Conservation (phyloP, 2,797 vertebrate genomes). For the Cuniculus paca region DNA sequence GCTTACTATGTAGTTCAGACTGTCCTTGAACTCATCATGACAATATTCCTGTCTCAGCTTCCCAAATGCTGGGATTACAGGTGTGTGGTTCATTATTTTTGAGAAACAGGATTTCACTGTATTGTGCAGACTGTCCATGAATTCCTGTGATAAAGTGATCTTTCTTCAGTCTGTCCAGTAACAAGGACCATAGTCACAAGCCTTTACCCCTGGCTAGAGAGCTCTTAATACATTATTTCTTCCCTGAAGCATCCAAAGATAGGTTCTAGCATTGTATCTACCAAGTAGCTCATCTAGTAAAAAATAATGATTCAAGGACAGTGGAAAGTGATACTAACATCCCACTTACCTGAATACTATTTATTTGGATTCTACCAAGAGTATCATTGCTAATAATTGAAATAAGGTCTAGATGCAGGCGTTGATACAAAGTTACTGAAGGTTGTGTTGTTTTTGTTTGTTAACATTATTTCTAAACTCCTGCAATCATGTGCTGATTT, state of each 20-base stretch:
- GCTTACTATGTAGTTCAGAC: not conserved
- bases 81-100: not conserved
- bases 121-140: not conserved
- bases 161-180: not conserved
- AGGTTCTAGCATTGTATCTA: not conserved
- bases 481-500: not conserved
- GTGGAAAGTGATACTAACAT: not conserved
- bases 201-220: not conserved
- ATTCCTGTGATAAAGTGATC: not conserved
- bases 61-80: not conserved
- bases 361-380: not conserved
- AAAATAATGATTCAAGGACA: not conserved
- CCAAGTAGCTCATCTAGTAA: not conserved
- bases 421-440: constrained; percentile 8
- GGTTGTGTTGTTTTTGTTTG: not conserved
- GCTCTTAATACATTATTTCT: constrained; percentile 30
- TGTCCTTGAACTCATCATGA: not conserved
- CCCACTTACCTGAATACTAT: not conserved
- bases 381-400: constrained; percentile 17
- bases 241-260: not conserved
- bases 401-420: not conserved
- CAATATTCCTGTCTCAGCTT: not conserved
- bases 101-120: not conserved
- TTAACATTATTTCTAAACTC: not conserved
- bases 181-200: too few species aligned